Evolutionary conservation across 2,888 invertebrate genomes (phyloP), one percentile per base, ranked within the genome.

Genomic region (Xylophagus ater): DNA sequence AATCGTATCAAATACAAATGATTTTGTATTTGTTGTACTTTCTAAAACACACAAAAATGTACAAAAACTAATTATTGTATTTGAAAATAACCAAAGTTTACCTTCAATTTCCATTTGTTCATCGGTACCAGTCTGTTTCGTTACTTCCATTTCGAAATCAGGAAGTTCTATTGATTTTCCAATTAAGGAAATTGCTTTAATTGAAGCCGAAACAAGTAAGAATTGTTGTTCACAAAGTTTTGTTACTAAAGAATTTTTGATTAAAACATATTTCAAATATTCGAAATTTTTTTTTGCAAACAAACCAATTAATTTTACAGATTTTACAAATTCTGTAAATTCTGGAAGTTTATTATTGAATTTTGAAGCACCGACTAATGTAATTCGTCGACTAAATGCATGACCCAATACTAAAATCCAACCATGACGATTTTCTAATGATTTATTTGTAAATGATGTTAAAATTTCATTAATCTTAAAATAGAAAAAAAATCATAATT

Each of bases 401-500:
- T 78, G 74, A 7, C 83, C 78, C 32, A 85, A 65, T 7, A 81
- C 80, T 33, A 82, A 57, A 40, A 87, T 57, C 42, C 81, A 78
- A 0, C 90, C 90, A 51, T 88, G 86, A 53, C 85, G 85, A 4
- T 73, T 64, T 58, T 86, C 85, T 41, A 85, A 58, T 41, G 67
- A 73, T 46, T 57, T 57, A 39, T 64, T 60, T 0, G 58, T 36
- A 3, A 63, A 43, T 4, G 52, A 52, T 0, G 35, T 36, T 3
- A 65, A 41, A 19, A 58, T 58, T 24, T 64, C 62, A n/a, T 45
- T 44, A 10, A 57, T 48, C 49, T 44, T 18, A 14, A 23, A 29
- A 18, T 26, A 12, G 10, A 32, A 3, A 35, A 21, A 24, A 28
- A 24, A 18, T 18, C 5, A 17, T 24, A 3, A 21, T 15, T 7